phyloP scores from a whole-genome alignment of 2,888 invertebrate species.

The Protodeltote pygarga region DNA sequence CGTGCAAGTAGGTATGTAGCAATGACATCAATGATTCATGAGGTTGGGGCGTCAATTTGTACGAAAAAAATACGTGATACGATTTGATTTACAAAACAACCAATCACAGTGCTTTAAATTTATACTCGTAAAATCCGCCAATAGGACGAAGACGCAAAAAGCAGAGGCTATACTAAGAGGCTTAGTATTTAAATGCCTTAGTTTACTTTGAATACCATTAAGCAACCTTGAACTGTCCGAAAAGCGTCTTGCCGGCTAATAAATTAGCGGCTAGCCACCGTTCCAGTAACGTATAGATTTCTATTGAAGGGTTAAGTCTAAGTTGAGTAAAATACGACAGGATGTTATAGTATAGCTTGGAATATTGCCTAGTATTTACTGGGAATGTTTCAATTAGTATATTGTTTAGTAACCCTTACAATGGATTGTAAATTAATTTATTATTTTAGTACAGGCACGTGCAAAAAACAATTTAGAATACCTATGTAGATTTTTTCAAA shows the following conservation, averaged over 20 bases:
- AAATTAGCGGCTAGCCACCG: slow-evolving; percentile 44
- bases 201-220: slow-evolving; percentile 28
- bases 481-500: too few species aligned
- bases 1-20: not conserved
- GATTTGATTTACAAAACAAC: slow-evolving; percentile 22
- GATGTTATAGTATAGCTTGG: slow-evolving; percentile 5
- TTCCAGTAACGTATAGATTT: slow-evolving; percentile 41
- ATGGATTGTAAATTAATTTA: too few species aligned
- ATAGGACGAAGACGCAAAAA: slow-evolving; percentile 24
- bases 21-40: slow-evolving; percentile 10
- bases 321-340: slow-evolving; percentile 24
- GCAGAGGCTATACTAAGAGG: slow-evolving; percentile 5
- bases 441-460: too few species aligned
- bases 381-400: too few species aligned
- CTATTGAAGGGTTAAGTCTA: slow-evolving; percentile 40
- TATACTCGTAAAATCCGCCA: slow-evolving; percentile 12
- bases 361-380: too few species aligned
- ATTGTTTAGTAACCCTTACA: too few species aligned
- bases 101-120: slow-evolving; percentile 24
- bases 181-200: slow-evolving; percentile 30
- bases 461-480: too few species aligned
- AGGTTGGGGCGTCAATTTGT: slow-evolving; percentile 18
- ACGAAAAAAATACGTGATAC: slow-evolving; percentile 12
- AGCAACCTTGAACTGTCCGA: slow-evolving; percentile 39
- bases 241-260: slow-evolving; percentile 32